Evolutionary conservation across 2,888 invertebrate species (phyloP), one percentile per base, ranked within the genome.

Genomic region (Gnatocerus cornutus): DNA sequence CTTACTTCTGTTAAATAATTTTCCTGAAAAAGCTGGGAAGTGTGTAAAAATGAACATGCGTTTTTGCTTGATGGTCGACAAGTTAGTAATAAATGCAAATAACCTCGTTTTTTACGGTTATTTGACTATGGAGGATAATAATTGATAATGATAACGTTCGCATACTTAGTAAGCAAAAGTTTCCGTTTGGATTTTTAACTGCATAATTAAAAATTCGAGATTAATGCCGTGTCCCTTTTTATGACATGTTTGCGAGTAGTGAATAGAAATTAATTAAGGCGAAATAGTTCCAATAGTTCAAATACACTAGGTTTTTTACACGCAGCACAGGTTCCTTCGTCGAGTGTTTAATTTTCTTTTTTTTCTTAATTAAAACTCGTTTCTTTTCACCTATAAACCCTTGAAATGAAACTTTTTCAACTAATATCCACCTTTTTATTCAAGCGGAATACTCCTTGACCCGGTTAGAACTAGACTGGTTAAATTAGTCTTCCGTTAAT

Each of bases 301-400:
- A 21, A 4, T 21, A 21, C 21, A 4, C 21, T 21, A 21, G 2
- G 21, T 4, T 21, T 21, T 21, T 21, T 21, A 21, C 2, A 21
- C 4, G 21, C 4, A 3, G 21, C 21, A 1, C 21, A 21, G 21
- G 21, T 21, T 3, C 21, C 4, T 14, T 8, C 13, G 1, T 10
- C 39, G 10, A 52, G 55, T 59, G 21, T 21, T 21, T 59, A 46
- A 39, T 5, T 46, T 14, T 53, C 30, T 67, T 48, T 50, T 58
- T 66, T 56, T 50, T 43, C 9, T 59, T 67, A 67, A 67, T 61
- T 61, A 67, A 41, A 67, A 59, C 43, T 41, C 59, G 16, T 30
- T 43, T 43, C 50, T 41, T 52, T 37, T 50, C 39, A 27, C 55
- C 56, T 48, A 9, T 9, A 46, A 46, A 37, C 29, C 10, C 16